Base-by-base conservation (phyloP, 64 coral and sea anemone species). In the Montipora efflorescens region DNA sequence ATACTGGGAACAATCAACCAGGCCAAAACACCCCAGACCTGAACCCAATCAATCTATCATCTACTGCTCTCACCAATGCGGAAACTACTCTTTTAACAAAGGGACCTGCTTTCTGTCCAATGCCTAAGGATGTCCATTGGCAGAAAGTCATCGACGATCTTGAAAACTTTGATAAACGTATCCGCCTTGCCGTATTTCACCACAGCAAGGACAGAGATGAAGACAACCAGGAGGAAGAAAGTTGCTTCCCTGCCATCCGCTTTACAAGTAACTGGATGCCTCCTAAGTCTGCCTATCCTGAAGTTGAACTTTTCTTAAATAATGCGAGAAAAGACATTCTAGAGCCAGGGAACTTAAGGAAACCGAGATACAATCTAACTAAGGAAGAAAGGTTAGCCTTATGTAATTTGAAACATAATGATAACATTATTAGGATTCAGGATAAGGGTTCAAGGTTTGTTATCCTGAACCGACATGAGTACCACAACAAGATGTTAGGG, bases 401-500 rank as follows among this genome's bases (percentile, higher is more conserved):
- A 11, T 7, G 88, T 74, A 95, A 46, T 57, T 95, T 52, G 87
- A 79, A 68, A 74, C 28, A 95, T 68, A 78, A 22, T 78, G 23
- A 95, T 50, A 62, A 46, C 18, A 16, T 75, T 25, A 84, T 84
- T 90, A 47, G 69, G 61, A 83, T 88, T 91, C 78, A 91, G 50
- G 90, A 87, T 46, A 70, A 87, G 23, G 80, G 16, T 68, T 68
- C 7, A 16, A 78, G 75, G 36, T 48, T 78, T 18, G 83, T 87
- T 15, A n/a, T 87, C 1, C 5, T 87, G 5, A 51, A 70, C 7
- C 10, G 15, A 4, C 3, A 20, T 1, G 58, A 64, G 12, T 87
- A 87, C 7, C 9, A 45, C 8, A 55, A 45, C n/a, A 48, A 69
- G 12, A 87, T 87, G 83, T 22, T 46, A 3, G 20, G 19, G 0